Evolutionary conservation across 2,888 invertebrate genomes (phyloP).

Genomic region (Synanthedon tipuliformis): DNA sequence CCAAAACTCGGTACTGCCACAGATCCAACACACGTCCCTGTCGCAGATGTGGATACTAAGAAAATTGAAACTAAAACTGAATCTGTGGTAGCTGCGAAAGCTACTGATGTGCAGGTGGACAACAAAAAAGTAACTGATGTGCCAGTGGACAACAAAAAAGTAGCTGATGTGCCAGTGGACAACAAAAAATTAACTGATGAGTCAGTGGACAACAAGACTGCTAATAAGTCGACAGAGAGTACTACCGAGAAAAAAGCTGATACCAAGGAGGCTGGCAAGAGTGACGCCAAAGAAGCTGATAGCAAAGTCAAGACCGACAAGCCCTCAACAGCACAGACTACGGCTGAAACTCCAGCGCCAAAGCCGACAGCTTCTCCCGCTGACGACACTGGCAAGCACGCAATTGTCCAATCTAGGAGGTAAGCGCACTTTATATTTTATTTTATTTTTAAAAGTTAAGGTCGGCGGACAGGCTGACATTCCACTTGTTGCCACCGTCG

Average conservation of each 20-base stretch:
- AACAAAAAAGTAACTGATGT: neutral
- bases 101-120: no score
- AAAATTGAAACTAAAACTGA: no score
- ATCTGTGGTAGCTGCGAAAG: no score
- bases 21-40: no score
- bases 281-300: neutral
- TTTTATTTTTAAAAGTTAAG: no score
- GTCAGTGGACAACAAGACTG: neutral
- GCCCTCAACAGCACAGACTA: neutral
- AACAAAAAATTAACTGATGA: neutral
- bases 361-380: neutral
- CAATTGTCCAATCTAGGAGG: neutral
- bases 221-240: neutral
- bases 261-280: neutral
- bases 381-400: neutral
- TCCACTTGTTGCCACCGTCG: no score
- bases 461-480: no score
- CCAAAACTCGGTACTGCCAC: no score
- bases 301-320: neutral
- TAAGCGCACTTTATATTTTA: neutral
- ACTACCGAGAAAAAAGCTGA: neutral
- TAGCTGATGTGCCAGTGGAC: neutral
- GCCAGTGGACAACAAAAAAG: neutral
- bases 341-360: neutral
- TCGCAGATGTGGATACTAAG: no score